phyloP scores from a whole-genome alignment of 2,797 vertebrate genomes.

The Streptopelia turtur region DNA sequence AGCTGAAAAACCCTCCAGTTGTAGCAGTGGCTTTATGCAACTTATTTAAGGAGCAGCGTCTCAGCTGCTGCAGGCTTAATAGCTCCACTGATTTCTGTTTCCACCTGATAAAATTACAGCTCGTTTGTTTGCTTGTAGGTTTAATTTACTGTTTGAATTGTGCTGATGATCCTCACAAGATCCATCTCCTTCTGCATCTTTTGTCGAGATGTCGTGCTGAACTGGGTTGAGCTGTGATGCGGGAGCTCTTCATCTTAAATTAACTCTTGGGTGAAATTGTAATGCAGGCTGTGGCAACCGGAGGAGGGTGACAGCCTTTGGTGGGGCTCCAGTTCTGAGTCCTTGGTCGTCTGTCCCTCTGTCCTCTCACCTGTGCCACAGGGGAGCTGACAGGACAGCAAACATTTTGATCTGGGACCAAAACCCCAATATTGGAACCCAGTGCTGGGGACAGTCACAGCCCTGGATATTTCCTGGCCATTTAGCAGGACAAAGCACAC shows the following conservation, averaged over 20 bases:
- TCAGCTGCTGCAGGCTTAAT: slow-evolving; percentile 22
- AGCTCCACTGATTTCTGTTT: slow-evolving; percentile 50
- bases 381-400: background rate
- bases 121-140: slow-evolving; percentile 52
- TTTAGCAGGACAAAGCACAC: background rate
- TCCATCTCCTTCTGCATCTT: background rate
- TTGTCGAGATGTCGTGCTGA: background rate
- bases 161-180: slow-evolving; percentile 54
- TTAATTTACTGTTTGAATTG: slow-evolving; percentile 55
- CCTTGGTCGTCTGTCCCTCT: background rate
- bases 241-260: background rate
- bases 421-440: background rate
- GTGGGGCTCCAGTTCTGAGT: background rate
- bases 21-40: slow-evolving; percentile 6
- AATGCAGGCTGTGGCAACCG: background rate
- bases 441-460: background rate
- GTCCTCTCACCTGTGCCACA: background rate
- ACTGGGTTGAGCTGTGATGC: background rate
- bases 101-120: slow-evolving; percentile 52
- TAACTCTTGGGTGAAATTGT: background rate
- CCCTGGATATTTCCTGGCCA: background rate
- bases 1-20: slow-evolving; percentile 26
- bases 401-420: background rate
- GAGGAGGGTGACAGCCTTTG: background rate
- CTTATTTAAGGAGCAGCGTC: slow-evolving; percentile 8